Evolutionary conservation across 2,888 invertebrate genomes (phyloP).

Genomic region (Heterodera filipjevi): DNA sequence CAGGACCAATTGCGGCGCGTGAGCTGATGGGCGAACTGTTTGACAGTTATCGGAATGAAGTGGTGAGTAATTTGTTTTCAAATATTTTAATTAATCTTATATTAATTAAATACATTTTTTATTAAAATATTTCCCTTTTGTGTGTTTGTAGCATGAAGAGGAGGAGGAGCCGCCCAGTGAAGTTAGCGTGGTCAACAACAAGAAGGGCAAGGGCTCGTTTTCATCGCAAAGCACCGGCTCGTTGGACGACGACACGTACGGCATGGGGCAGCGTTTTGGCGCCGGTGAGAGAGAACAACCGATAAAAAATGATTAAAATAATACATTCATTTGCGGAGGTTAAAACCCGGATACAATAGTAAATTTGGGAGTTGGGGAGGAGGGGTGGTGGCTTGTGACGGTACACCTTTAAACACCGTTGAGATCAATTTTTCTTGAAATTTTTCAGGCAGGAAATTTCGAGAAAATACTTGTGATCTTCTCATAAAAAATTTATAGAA

Average conservation of each 20-base stretch:
- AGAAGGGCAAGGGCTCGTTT: constrained; percentile 22
- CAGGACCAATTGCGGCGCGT: constrained; percentile 30
- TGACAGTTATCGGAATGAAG: constrained; percentile 7
- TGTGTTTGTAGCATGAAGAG: background rate
- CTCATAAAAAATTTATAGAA: too few species aligned
- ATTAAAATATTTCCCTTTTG: background rate
- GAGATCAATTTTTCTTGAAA: too few species aligned
- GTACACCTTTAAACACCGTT: too few species aligned
- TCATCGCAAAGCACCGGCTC: constrained; percentile 28
- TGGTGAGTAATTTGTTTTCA: constrained; percentile 2
- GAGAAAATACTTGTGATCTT: too few species aligned
- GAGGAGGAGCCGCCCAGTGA: constrained; percentile 15
- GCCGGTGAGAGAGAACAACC: background rate
- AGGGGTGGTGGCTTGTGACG: too few species aligned
- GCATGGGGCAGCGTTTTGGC: background rate
- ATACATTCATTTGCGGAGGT: too few species aligned
- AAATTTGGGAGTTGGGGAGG: too few species aligned
- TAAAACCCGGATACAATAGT: too few species aligned
- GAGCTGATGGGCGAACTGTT: constrained; percentile 27
- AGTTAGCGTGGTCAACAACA: constrained; percentile 7
- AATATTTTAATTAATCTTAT: background rate
- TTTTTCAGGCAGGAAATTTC: too few species aligned
- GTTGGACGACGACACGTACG: constrained; percentile 17
- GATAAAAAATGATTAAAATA: too few species aligned
- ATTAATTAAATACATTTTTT: background rate